phyloP scores from a whole-genome alignment of 1,140 invertebrate genomes.

The Cydia pomonella region DNA sequence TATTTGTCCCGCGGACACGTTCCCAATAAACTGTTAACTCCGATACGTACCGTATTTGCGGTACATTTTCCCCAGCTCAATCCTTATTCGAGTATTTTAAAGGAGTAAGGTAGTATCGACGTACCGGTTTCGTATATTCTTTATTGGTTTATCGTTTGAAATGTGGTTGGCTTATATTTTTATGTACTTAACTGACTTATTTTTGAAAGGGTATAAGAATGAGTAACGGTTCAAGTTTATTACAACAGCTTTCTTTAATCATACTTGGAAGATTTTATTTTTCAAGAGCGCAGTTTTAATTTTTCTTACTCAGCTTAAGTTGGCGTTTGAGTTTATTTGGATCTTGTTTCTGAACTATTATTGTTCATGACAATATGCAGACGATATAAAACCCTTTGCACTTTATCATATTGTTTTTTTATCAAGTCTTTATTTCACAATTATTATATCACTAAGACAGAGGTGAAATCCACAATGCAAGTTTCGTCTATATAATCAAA shows the following conservation, averaged over 20 bases:
- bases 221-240: conserved; percentile 4
- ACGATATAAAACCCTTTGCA: too few species aligned
- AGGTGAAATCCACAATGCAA: too few species aligned
- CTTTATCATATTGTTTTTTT: too few species aligned
- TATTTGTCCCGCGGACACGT: conserved; percentile 58
- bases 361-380: background rate
- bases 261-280: background rate
- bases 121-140: background rate
- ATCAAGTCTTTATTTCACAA: too few species aligned
- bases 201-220: background rate
- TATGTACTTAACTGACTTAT: background rate
- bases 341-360: background rate
- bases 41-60: conserved; percentile 30
- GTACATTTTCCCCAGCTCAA: conserved; percentile 13
- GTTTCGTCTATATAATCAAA: too few species aligned
- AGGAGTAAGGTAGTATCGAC: background rate
- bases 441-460: too few species aligned
- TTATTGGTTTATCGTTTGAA: conserved; percentile 1
- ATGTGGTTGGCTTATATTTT: background rate
- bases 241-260: background rate
- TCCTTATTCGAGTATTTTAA: conserved; percentile 12
- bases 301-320: background rate
- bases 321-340: background rate
- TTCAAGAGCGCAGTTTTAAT: background rate
- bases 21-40: conserved; percentile 55